Base-by-base conservation (phyloP, 2,888 invertebrate species). In the Unio delphinus region DNA sequence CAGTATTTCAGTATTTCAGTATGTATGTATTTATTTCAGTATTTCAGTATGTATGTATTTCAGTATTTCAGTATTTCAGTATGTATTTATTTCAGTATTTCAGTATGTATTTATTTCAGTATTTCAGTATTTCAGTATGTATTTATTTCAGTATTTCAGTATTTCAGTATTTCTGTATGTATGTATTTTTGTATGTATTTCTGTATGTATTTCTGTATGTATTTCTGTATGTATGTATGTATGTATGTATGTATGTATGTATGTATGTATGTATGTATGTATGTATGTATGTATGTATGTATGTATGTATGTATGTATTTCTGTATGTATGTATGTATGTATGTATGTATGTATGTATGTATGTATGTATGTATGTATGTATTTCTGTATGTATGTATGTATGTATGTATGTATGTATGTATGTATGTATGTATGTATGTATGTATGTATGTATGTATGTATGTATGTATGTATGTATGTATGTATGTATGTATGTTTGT, bases 321-420 rank as follows among this genome's bases (percentile, higher is more conserved):
- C 1, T 30, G 30, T 30, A 30, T 30, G 30, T 30, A 61, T 61
- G 45, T 61, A 61, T 61, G 28, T 28, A 61, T 61, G 20, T 30
- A 20, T 61, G 45, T 61, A 61, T 61, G 20, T 61, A 26, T 61
- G 11, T 61, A 26, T 61, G 20, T 61, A 26, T 30, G 20, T 61
- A 11, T 61, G 20, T 61, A 20, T 61, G 11, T 61, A 26, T 61
- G 20, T 61, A 26, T 61, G 20, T 15, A 34, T 61, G 20, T 26
- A 30, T 30, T 2, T 30, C 1, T 30, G 30, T 30, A 30, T 30
- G 30, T 30, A 30, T 30, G 30, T 30, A 30, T 30, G 3, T 30
- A 30, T 4, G 0, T 23, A 23, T 23, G n/a, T 34, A n/a, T 62
- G 54, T 62, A 34, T 62, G 11, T 62, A 28, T 62, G 18, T 62